Percentiles rank a stretch among this genome's conserved stretches.
These are phyloP conservation scores for Tetragonula carbonaria DNA, from an alignment of 2,888 invertebrate genomes.

Conservation along the genomic window DNA sequence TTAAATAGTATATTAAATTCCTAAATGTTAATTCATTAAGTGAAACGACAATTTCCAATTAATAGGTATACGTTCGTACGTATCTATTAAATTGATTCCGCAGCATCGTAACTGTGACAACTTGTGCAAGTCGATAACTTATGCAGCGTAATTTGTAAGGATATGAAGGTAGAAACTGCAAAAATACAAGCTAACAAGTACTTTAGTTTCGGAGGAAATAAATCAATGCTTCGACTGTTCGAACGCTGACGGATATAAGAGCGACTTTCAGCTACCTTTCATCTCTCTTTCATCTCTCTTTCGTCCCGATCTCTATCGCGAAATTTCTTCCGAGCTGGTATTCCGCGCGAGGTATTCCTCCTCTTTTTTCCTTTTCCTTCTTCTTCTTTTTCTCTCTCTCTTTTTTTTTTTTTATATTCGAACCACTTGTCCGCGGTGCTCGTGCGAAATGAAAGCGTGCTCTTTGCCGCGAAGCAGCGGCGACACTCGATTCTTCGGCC, in stretches of 20 bases:
- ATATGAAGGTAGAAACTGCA: too few species aligned
- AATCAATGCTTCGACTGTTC: not conserved
- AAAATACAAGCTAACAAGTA: too few species aligned
- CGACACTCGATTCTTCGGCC: slow-evolving; percentile 54
- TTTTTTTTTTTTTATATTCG: slow-evolving; percentile 29
- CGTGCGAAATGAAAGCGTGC: slow-evolving; percentile 57
- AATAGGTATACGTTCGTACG: too few species aligned
- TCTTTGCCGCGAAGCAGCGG: slow-evolving; percentile 42
- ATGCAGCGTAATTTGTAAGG: too few species aligned
- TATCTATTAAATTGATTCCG: too few species aligned
- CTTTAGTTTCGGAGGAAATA: not conserved
- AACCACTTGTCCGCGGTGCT: slow-evolving; percentile 40
- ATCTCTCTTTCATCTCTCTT: not conserved
- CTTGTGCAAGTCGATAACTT: too few species aligned
- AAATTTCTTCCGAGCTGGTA: slow-evolving; percentile 1
- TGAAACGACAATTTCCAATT: too few species aligned
- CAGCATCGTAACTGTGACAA: too few species aligned
- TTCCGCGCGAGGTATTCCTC: not conserved
- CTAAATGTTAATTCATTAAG: too few species aligned
- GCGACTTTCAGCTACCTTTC: not conserved
- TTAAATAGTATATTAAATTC: too few species aligned
- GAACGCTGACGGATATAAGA: not conserved
- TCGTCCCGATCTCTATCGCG: not conserved
- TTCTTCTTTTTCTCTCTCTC: not conserved
- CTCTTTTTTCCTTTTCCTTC: not conserved